Evolutionary conservation across 2,888 invertebrate species (phyloP), one percentile per base, ranked within the genome.

Genomic region (Zaprionus obscuricornis): DNA sequence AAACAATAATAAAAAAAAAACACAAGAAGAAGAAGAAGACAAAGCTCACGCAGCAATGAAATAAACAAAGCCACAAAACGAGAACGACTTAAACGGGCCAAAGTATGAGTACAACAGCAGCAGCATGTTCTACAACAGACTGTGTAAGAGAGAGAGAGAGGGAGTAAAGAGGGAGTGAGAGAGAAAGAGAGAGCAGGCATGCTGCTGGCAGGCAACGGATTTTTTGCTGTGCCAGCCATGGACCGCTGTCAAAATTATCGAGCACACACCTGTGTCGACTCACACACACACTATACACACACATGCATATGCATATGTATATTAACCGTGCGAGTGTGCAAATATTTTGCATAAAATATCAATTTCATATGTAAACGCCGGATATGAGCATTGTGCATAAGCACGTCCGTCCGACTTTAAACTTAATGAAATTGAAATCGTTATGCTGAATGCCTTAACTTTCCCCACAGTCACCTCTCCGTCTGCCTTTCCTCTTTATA

Each of bases 331-430:
- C 26, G 36, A 29, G 29, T 63, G 63, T 57, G 55, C 50, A 66
- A 85, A 74, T 85, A 74, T 69, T 85, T 79, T 81, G 78, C 86
- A 86, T 86, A 79, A 79, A 79, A 86, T 86, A 85, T 82, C 82
- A 73, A 79, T 85, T 79, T 86, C 64, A 82, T 66, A 62, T 59
- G 66, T 40, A 66, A 64, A 74, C 45, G 50, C 62, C 74, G 58
- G 66, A 85, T 69, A 74, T 76, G 74, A 74, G 65, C 50, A 64
- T 40, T 43, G 31, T 27, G 66, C 36, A 65, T 37, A 45, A 55
- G 74, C 56, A 56, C 43, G 54, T 59, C 5, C 55, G 50, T 45
- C 5, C 18, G 46, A 46, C 66, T 68, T 63, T 42, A 62, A 78
- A 54, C 58, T 66, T 67, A 75, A 78, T 85, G 68, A 67, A 85